These are phyloP conservation scores for Thryonomys swinderianus DNA, from an alignment of 2,113 vertebrate species.

Conservation along the genomic window DNA sequence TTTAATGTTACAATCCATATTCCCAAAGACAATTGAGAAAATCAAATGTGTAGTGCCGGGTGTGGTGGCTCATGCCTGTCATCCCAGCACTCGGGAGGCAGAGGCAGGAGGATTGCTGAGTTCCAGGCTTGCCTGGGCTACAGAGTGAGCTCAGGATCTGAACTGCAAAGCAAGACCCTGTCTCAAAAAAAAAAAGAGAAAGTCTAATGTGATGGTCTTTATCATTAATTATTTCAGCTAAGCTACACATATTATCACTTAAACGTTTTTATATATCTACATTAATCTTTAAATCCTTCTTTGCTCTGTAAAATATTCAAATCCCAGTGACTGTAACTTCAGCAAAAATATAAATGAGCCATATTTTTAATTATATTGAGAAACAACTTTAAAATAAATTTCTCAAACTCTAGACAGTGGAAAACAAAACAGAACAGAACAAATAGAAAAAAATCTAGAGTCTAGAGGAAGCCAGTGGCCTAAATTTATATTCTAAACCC, in stretches of 20 bases:
- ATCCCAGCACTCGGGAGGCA: no score
- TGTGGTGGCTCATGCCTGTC: no score
- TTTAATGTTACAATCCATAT: no score
- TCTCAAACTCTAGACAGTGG: neutral
- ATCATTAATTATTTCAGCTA: neutral
- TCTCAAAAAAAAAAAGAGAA: no score
- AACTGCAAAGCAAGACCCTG: no score
- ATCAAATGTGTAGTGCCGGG: no score
- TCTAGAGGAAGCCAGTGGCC: neutral
- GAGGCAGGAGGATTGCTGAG: no score
- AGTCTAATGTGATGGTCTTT: neutral
- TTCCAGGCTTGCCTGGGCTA: no score
- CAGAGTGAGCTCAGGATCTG: no score
- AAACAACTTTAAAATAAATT: conserved; percentile 53
- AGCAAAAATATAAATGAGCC: neutral
- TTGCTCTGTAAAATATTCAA: neutral
- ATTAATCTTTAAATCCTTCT: neutral
- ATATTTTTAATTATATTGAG: neutral
- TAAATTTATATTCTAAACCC: conserved; percentile 37
- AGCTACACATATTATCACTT: neutral
- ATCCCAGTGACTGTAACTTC: neutral
- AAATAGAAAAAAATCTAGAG: neutral
- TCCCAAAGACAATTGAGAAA: neutral
- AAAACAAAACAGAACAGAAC: neutral
- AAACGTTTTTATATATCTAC: neutral